phyloP scores from a whole-genome alignment of 64 coral and sea anemone species.

The Porites lutea region DNA sequence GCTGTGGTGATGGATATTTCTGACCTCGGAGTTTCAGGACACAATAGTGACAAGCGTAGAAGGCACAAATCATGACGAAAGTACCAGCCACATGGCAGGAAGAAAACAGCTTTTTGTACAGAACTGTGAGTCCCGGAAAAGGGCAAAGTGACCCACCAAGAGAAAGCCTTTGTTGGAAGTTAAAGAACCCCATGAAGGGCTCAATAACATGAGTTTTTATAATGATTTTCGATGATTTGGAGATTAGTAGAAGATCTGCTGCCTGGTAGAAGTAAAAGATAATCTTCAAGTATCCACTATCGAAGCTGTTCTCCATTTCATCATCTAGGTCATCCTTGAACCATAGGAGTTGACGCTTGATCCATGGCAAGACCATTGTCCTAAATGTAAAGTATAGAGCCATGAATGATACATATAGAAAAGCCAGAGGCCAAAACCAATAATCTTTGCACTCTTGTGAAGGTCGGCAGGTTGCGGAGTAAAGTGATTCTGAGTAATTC shows the following conservation, averaged over 20 bases:
- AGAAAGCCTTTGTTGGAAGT: conserved; percentile 34
- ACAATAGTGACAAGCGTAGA: conserved; percentile 6
- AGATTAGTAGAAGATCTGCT: conserved; percentile 48
- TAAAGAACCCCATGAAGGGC: conserved; percentile 72
- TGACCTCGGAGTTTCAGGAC: neutral
- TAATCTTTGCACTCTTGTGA: conserved; percentile 18
- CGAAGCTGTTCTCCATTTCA: neutral
- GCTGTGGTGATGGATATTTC: conserved; percentile 37
- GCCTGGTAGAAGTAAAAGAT: conserved; percentile 84
- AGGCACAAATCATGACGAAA: conserved; percentile 14
- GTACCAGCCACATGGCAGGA: conserved; percentile 49
- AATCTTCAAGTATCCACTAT: conserved; percentile 79
- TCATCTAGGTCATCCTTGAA: neutral
- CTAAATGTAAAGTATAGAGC: conserved; percentile 26
- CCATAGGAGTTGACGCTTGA: conserved; percentile 41
- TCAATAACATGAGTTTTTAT: conserved; percentile 53
- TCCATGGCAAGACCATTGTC: conserved; percentile 42
- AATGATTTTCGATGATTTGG: neutral
- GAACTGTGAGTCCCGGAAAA: conserved; percentile 66
- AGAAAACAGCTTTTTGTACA: conserved; percentile 68
- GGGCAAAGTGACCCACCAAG: conserved; percentile 50
- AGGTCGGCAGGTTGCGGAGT: conserved; percentile 39
- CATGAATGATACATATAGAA: conserved; percentile 22
- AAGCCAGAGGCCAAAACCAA: conserved; percentile 63
- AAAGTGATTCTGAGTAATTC: conserved; percentile 20